Conservation (phyloP, 2,888 invertebrate species). For the Peribatodes rhomboidaria region DNA sequence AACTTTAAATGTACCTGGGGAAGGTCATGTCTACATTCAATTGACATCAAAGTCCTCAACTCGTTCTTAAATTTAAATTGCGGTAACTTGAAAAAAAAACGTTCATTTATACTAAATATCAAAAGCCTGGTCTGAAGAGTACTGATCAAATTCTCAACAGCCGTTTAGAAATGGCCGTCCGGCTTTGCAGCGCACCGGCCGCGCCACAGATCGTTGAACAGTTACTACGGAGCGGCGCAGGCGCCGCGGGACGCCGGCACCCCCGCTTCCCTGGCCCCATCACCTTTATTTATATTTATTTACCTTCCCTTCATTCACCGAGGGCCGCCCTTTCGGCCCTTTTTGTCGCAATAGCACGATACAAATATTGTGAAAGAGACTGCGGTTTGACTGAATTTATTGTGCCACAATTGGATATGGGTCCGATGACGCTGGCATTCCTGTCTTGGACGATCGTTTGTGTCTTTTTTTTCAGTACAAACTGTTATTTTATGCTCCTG, state of each 20-base stretch:
- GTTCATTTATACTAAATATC: conserved; percentile 5
- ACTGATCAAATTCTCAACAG: conserved; percentile 19
- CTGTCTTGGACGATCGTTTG: conserved; percentile 51
- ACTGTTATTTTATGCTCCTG: not conserved
- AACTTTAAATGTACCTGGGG: too few relatives aligned
- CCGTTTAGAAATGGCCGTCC: conserved; percentile 33
- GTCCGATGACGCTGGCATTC: conserved; percentile 68
- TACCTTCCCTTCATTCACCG: conserved; percentile 86
- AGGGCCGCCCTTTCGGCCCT: conserved; percentile 85
- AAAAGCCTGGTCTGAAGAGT: not conserved
- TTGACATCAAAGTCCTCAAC: too few relatives aligned
- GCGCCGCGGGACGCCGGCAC: conserved; percentile 71
- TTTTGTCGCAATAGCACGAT: conserved; percentile 83
- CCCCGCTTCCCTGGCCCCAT: conserved; percentile 65
- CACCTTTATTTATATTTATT: conserved; percentile 86
- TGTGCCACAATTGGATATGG: conserved; percentile 79
- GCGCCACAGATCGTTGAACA: conserved; percentile 18
- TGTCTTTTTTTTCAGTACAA: conserved; percentile 20
- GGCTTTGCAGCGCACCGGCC: conserved; percentile 11
- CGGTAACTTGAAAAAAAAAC: not conserved
- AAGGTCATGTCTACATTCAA: too few relatives aligned
- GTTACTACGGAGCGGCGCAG: conserved; percentile 48
- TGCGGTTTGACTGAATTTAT: conserved; percentile 85
- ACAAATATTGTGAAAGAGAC: conserved; percentile 86
- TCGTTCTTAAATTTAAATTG: too few relatives aligned